Conservation (phyloP, 2,113 vertebrate genomes). For the Scatophagus argus region DNA sequence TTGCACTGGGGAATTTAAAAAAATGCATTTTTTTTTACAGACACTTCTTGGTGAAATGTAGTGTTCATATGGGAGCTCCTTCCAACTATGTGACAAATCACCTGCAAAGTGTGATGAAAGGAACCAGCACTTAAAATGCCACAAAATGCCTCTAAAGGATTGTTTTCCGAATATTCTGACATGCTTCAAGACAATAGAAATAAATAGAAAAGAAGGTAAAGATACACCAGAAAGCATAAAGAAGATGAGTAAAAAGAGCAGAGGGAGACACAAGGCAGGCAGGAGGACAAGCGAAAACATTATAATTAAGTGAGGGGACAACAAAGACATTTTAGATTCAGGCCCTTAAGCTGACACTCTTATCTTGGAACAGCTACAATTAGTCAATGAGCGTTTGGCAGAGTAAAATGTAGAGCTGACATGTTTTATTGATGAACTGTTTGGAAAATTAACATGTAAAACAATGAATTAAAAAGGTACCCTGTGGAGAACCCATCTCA, state of each 20-base stretch:
- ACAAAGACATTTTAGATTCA: conserved; percentile 34
- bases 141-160: conserved; percentile 35
- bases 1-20: conserved; percentile 40
- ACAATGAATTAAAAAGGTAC: background rate
- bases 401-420: conserved; percentile 11
- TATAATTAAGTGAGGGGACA: conserved; percentile 29
- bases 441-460: conserved; percentile 3
- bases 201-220: conserved; percentile 20
- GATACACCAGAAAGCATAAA: conserved; percentile 27
- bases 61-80: conserved; percentile 19
- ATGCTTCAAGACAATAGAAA: conserved; percentile 40
- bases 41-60: conserved; percentile 44
- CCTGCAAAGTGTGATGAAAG: conserved; percentile 61
- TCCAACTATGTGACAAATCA: conserved; percentile 51
- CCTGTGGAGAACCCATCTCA: background rate
- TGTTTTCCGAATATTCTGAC: conserved; percentile 23
- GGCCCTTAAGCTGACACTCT: conserved; percentile 23
- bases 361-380: conserved; percentile 33
- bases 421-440: conserved; percentile 21
- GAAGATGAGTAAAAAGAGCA: conserved; percentile 9
- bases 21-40: background rate
- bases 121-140: conserved; percentile 44
- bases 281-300: conserved; percentile 18
- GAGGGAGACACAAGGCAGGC: conserved; percentile 15
- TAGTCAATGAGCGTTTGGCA: background rate